Evolutionary conservation across 2,113 vertebrate species (phyloP).

Genomic region (Daphoenositta chrysoptera): DNA sequence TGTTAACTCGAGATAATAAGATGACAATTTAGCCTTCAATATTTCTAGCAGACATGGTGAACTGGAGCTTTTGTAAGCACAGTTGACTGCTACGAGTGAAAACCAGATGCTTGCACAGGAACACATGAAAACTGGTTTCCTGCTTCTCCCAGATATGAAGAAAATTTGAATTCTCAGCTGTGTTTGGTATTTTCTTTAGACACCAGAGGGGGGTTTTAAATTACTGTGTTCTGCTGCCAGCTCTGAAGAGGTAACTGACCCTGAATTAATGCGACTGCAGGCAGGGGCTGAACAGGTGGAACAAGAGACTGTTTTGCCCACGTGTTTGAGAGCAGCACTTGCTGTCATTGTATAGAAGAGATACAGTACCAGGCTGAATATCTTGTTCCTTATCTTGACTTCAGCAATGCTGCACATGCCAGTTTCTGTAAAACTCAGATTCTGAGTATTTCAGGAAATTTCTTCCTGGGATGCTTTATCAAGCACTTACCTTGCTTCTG

Average conservation of each 20-base stretch:
- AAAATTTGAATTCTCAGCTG: slow-evolving; percentile 50
- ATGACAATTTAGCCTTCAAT: not conserved
- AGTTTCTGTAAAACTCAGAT: slow-evolving; percentile 38
- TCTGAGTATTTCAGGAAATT: not conserved
- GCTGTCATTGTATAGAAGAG: slow-evolving; percentile 23
- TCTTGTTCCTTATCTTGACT: not conserved
- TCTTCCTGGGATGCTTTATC: not conserved
- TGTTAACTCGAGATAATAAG: not conserved
- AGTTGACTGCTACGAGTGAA: not conserved
- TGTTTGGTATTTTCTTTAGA: slow-evolving; percentile 48
- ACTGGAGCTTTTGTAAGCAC: not conserved
- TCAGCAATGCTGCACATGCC: not conserved
- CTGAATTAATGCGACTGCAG: not conserved
- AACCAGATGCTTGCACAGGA: not conserved
- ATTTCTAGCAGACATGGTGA: not conserved
- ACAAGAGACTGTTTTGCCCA: not conserved
- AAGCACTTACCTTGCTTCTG: not conserved
- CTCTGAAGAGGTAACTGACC: not conserved
- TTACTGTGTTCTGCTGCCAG: not conserved
- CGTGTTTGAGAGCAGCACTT: slow-evolving; percentile 40
- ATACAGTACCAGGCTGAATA: not conserved
- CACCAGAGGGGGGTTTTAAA: slow-evolving; percentile 35
- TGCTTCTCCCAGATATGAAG: not conserved
- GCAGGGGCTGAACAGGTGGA: not conserved
- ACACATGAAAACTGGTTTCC: not conserved